Evolutionary conservation across 2,113 vertebrate genomes (phyloP).

Genomic region (Mobula hypostoma): DNA sequence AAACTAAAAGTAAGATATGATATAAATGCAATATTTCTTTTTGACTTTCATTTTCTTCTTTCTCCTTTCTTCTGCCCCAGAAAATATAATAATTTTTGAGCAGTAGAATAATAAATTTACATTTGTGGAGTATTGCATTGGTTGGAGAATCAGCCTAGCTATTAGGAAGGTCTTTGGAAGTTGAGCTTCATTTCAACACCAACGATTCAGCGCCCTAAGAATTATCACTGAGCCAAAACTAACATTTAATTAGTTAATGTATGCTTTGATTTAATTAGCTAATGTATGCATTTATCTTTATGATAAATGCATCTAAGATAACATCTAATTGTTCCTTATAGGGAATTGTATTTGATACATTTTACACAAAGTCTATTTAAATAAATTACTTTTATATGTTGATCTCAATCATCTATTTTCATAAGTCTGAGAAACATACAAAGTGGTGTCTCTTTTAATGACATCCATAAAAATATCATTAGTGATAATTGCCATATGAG

Average conservation of each 20-base stretch:
- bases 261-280: background rate
- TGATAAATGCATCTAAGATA: background rate
- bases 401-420: conserved; percentile 15
- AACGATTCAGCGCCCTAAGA: background rate
- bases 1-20: no score
- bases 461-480: background rate
- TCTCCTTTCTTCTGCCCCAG: background rate
- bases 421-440: background rate
- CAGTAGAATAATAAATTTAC: background rate
- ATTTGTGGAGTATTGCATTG: background rate
- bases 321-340: background rate
- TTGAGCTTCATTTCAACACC: background rate
- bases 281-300: background rate
- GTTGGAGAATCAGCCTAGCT: background rate
- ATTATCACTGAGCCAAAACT: background rate
- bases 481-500: background rate
- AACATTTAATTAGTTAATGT: background rate
- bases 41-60: background rate
- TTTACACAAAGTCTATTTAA: background rate
- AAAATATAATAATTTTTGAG: background rate
- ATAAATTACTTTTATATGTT: conserved; percentile 25
- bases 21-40: background rate
- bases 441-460: conserved; percentile 13
- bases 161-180: background rate
- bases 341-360: background rate